Evolutionary conservation across 2,797 vertebrate species (phyloP).

Genomic region (Malurus splendens): DNA sequence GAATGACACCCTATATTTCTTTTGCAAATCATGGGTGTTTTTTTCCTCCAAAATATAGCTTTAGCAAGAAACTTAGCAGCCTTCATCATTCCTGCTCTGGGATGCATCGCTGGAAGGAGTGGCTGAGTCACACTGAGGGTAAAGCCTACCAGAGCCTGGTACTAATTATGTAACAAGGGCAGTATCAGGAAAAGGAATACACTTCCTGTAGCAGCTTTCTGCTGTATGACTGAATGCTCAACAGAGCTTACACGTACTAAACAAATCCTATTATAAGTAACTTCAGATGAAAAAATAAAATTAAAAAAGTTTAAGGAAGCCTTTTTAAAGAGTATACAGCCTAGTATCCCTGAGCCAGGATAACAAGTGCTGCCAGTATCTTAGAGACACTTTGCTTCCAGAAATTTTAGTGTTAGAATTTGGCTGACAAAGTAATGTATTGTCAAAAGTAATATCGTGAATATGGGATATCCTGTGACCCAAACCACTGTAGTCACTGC

Average conservation of each 20-base stretch:
- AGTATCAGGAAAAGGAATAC: not conserved
- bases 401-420: not conserved
- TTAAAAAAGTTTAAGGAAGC: not conserved
- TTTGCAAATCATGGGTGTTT: accelerated
- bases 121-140: not conserved
- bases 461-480: not conserved
- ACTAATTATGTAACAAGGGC: not conserved
- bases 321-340: not conserved
- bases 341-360: not conserved
- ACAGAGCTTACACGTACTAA: not conserved
- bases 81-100: not conserved
- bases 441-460: not conserved
- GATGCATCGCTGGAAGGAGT: accelerated
- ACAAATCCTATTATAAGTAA: not conserved
- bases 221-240: not conserved
- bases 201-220: not conserved
- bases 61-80: not conserved
- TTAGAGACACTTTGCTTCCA: not conserved
- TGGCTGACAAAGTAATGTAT: not conserved
- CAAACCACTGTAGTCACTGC: not conserved
- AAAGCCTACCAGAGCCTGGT: not conserved
- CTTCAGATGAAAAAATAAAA: not conserved
- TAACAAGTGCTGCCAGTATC: not conserved
- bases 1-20: accelerated
- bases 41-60: not conserved